phyloP scores from a whole-genome alignment of 1,140 invertebrate species.

The Leptinotarsa lineolata region DNA sequence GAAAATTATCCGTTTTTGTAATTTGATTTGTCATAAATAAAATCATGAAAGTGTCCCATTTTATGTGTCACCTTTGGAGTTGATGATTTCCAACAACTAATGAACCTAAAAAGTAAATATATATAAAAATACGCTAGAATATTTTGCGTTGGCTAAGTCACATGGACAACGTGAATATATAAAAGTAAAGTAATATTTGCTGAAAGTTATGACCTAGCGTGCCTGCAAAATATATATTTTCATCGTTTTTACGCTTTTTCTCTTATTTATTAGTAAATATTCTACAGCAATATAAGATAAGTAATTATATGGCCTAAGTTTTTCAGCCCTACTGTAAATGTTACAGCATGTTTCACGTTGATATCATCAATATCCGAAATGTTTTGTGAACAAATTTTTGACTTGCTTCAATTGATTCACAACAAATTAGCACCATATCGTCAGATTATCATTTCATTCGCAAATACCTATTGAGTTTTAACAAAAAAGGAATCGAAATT shows the following conservation, averaged over 20 bases:
- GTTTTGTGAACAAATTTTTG: too few species aligned
- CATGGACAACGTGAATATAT: conserved; percentile 17
- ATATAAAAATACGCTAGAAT: conserved; percentile 7
- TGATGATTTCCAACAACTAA: not conserved
- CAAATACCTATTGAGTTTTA: too few species aligned
- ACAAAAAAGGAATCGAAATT: too few species aligned
- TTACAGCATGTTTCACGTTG: not conserved
- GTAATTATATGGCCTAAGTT: not conserved
- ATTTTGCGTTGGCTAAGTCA: conserved; percentile 18
- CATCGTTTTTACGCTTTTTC: conserved; percentile 16
- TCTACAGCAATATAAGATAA: not conserved
- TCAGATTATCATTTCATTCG: too few species aligned
- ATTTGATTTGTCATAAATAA: too few species aligned
- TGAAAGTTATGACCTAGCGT: conserved; percentile 21
- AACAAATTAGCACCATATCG: too few species aligned
- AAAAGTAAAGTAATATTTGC: conserved; percentile 24
- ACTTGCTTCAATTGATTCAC: too few species aligned
- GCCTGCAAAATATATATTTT: conserved; percentile 19
- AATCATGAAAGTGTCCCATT: too few species aligned
- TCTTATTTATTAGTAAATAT: conserved; percentile 1
- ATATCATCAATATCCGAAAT: not conserved
- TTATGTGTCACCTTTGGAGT: not conserved
- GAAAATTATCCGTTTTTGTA: too few species aligned
- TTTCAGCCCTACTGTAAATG: not conserved
- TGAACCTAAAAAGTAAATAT: not conserved